A percentile compares a stretch with the other conserved stretches of the same genome.
Evolutionary conservation across 1,140 invertebrate species (phyloP).

Genomic region (Dinoponera quadriceps): DNA sequence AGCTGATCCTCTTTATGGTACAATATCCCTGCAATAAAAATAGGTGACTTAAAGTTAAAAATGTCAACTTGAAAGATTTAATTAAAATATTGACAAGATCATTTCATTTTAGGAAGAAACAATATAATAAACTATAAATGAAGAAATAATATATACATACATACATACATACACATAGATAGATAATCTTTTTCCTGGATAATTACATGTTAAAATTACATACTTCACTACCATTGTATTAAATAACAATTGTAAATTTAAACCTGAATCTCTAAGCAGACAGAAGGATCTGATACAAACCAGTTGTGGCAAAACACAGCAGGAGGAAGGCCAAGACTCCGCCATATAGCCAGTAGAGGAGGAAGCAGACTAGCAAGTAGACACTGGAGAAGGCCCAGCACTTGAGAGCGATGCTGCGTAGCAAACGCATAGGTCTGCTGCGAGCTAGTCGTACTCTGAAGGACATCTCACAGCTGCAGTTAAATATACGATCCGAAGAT

Average conservation of each 20-base stretch:
- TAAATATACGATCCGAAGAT: background rate
- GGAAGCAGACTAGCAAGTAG: conserved; percentile 88
- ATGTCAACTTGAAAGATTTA: background rate
- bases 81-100: conserved; percentile 1
- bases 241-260: conserved; percentile 4
- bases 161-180: no score
- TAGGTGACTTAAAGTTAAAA: background rate
- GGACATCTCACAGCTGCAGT: conserved; percentile 74
- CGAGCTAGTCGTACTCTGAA: conserved; percentile 75
- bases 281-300: conserved; percentile 83
- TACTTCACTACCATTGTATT: no score
- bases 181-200: no score
- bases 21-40: conserved; percentile 88
- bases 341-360: conserved; percentile 94
- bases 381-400: conserved; percentile 87
- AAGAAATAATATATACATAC: background rate
- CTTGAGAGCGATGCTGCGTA: conserved; percentile 81
- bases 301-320: conserved; percentile 88
- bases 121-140: background rate
- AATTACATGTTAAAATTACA: background rate
- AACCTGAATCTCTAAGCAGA: background rate
- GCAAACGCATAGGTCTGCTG: conserved; percentile 75
- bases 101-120: background rate
- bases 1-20: conserved; percentile 95
- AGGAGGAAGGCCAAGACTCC: conserved; percentile 90